Evolutionary conservation across 2,797 vertebrate species (phyloP).

Genomic region (Oryzias dopingdopingensis): DNA sequence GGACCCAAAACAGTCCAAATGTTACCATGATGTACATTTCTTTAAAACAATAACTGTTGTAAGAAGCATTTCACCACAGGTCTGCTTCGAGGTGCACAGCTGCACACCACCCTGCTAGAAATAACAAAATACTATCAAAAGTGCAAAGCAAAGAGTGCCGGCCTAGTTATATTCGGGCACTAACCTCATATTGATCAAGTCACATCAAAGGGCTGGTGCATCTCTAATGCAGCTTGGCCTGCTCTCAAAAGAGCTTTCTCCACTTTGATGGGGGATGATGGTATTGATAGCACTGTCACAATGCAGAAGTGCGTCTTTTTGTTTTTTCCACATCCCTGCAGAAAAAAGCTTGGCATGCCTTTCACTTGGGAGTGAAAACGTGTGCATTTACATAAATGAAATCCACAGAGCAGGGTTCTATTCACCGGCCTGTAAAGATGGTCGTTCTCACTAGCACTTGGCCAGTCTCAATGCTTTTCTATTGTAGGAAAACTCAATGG

Average conservation of each 20-base stretch:
- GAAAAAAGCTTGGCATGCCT: slow-evolving; percentile 75
- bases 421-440: slow-evolving; percentile 72
- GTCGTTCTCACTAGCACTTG: slow-evolving; percentile 79
- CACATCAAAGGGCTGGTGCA: slow-evolving; percentile 77
- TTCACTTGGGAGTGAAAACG: slow-evolving; percentile 73
- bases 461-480: slow-evolving; percentile 61
- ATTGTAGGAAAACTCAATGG: slow-evolving; percentile 77
- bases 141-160: slow-evolving; percentile 75
- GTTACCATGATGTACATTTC: slow-evolving; percentile 54
- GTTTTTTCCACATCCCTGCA: slow-evolving; percentile 69
- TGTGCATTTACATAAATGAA: slow-evolving; percentile 80
- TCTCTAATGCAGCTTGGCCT: slow-evolving; percentile 81
- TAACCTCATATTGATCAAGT: slow-evolving; percentile 83
- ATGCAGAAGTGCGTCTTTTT: slow-evolving; percentile 78
- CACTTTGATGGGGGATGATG: slow-evolving; percentile 83
- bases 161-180: slow-evolving; percentile 72
- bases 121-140: slow-evolving; percentile 78
- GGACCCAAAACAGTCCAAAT: slow-evolving; percentile 25
- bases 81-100: slow-evolving; percentile 46
- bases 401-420: slow-evolving; percentile 72
- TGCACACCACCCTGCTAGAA: slow-evolving; percentile 56
- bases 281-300: slow-evolving; percentile 85
- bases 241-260: slow-evolving; percentile 80
- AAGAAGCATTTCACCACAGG: slow-evolving; percentile 53
- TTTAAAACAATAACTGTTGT: slow-evolving; percentile 31